Conservation (phyloP, 2,113 vertebrate species). For the Lanius collurio region DNA sequence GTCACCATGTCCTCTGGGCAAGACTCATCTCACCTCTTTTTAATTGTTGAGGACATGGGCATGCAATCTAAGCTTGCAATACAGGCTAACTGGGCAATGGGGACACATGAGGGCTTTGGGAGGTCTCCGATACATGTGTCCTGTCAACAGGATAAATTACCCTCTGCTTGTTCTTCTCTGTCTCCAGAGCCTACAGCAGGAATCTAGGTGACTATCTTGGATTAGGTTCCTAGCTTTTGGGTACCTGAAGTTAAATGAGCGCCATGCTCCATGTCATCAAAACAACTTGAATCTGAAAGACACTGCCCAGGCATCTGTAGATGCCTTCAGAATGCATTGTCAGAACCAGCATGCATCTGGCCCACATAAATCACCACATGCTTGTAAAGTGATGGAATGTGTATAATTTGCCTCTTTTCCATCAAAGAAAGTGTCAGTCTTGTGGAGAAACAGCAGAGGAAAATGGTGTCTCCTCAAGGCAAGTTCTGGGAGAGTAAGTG, state of each 20-base stretch:
- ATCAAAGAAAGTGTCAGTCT: background rate
- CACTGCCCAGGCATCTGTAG: background rate
- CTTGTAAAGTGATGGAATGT: background rate
- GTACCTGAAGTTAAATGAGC: background rate
- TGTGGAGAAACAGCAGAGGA: background rate
- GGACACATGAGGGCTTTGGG: background rate
- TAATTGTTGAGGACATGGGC: background rate
- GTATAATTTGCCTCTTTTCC: background rate
- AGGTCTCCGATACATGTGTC: background rate
- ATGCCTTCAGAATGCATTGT: background rate
- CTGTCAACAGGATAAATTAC: background rate
- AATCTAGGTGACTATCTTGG: background rate
- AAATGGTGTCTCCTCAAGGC: background rate
- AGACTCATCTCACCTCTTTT: background rate
- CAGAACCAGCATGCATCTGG: background rate
- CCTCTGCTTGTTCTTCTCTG: background rate
- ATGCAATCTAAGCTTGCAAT: background rate
- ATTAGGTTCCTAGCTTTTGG: background rate
- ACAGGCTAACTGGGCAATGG: background rate
- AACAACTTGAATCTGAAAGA: background rate
- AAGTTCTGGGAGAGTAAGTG: background rate
- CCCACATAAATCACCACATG: background rate
- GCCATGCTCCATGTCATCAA: background rate
- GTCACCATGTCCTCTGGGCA: background rate
- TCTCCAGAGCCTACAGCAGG: background rate